Conservation (phyloP, 2,888 invertebrate species). For the Cotesia congregata region DNA sequence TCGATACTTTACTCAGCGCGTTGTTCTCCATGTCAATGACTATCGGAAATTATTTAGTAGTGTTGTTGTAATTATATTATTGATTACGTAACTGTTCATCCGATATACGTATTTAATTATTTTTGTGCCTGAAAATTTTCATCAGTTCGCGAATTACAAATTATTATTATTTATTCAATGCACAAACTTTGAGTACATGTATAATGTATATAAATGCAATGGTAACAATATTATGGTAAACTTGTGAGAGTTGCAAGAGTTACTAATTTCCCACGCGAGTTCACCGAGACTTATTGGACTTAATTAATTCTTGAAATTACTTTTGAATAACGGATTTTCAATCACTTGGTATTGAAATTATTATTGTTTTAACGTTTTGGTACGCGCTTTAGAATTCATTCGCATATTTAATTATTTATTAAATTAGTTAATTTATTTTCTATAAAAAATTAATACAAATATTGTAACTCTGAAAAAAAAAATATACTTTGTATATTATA, state of each 20-base stretch:
- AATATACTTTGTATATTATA: no score
- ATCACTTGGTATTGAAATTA: not conserved
- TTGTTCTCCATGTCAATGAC: not conserved
- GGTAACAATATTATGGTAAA: not conserved
- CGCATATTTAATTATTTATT: not conserved
- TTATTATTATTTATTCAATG: not conserved
- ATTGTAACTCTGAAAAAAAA: no score
- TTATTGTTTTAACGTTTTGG: not conserved
- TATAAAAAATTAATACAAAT: not conserved
- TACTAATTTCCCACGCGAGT: conserved; percentile 1
- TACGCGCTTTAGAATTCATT: not conserved
- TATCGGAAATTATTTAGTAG: not conserved
- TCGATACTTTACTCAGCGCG: not conserved
- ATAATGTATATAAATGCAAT: not conserved
- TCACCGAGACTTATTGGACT: not conserved
- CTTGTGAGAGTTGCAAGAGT: not conserved
- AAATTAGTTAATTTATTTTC: not conserved
- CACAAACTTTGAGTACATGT: not conserved
- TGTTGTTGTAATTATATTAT: no score
- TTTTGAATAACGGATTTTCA: not conserved
- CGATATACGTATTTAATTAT: not conserved
- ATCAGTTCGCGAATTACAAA: not conserved
- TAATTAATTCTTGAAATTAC: not conserved
- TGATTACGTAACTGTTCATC: not conserved
- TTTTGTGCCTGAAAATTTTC: not conserved